phyloP scores from a whole-genome alignment of 2,113 vertebrate genomes.

The Pterophyllum scalare region DNA sequence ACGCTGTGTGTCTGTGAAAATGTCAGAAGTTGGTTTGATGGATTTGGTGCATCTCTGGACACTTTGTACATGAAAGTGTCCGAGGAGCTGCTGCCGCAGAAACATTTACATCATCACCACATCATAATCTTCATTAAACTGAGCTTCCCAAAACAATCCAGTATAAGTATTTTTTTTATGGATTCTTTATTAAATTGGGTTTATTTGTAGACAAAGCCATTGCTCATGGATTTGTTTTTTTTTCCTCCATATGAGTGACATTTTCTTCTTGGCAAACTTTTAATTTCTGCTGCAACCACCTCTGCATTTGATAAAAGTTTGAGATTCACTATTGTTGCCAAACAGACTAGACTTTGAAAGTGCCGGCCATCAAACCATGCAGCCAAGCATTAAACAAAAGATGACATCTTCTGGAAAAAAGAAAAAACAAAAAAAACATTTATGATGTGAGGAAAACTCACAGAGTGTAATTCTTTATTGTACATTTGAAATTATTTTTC shows the following conservation, averaged over 20 bases:
- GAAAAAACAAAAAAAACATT: constrained; percentile 2
- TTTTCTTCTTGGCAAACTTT: constrained; percentile 40
- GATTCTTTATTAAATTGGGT: not conserved
- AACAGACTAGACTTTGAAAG: constrained; percentile 28
- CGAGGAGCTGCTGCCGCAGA: too few species aligned
- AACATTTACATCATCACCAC: too few species aligned
- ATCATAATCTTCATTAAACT: not conserved
- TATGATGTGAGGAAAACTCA: constrained; percentile 57
- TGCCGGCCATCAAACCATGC: constrained; percentile 59
- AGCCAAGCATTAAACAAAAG: constrained; percentile 68
- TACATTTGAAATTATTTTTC: constrained; percentile 62
- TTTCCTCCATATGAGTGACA: not conserved
- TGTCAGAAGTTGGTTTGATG: not conserved
- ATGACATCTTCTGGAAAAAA: constrained; percentile 44
- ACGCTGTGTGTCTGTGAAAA: not conserved
- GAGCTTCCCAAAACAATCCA: not conserved
- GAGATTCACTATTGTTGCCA: constrained; percentile 10
- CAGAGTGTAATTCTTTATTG: constrained; percentile 56
- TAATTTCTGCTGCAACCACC: not conserved
- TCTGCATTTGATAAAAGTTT: constrained; percentile 18
- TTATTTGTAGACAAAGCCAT: not conserved
- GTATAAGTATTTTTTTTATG: not conserved
- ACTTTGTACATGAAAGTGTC: not conserved
- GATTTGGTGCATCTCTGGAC: not conserved
- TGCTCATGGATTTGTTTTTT: not conserved